Percentiles rank a stretch among this genome's conserved stretches.
These are phyloP conservation scores for Pedionomus torquatus DNA, from an alignment of 2,113 vertebrate genomes.

Conservation along the genomic window DNA sequence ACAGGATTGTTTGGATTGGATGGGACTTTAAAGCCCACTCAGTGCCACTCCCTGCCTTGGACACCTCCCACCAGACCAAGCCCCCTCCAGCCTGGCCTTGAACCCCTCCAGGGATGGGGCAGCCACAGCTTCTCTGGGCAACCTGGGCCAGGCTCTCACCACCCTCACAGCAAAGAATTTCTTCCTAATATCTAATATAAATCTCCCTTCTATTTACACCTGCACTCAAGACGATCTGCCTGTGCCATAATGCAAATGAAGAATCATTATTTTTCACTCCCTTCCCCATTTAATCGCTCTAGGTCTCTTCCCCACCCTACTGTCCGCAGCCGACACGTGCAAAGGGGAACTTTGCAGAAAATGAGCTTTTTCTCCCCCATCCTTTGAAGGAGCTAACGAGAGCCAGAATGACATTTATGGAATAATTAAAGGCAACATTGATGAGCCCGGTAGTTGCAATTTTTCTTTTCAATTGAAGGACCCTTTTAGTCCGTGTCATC, in stretches of 20 bases:
- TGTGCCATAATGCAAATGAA: not conserved
- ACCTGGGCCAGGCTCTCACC: too few relatives aligned
- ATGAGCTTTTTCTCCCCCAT: not conserved
- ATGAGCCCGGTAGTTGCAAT: not conserved
- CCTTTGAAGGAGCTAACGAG: constrained; percentile 38
- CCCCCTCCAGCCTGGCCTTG: too few relatives aligned
- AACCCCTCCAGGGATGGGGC: too few relatives aligned
- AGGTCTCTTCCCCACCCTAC: not conserved
- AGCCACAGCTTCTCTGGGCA: too few relatives aligned
- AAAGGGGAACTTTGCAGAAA: not conserved
- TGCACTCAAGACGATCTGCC: not conserved
- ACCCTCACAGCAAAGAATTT: too few relatives aligned
- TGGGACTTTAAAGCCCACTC: too few relatives aligned
- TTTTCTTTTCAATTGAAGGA: constrained; percentile 12
- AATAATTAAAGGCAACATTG: constrained; percentile 63
- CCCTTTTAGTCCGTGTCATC: constrained; percentile 54
- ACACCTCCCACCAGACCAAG: too few relatives aligned
- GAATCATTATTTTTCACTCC: not conserved
- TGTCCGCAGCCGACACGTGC: not conserved
- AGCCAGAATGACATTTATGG: constrained; percentile 26
- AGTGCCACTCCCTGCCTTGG: too few relatives aligned
- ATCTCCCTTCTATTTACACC: not conserved
- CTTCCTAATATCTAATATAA: too few relatives aligned
- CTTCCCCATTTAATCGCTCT: not conserved
- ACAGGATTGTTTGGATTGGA: too few relatives aligned